Base-by-base conservation (phyloP, 2,113 vertebrate species). In the Pseudorhombus dupliciocellatus region DNA sequence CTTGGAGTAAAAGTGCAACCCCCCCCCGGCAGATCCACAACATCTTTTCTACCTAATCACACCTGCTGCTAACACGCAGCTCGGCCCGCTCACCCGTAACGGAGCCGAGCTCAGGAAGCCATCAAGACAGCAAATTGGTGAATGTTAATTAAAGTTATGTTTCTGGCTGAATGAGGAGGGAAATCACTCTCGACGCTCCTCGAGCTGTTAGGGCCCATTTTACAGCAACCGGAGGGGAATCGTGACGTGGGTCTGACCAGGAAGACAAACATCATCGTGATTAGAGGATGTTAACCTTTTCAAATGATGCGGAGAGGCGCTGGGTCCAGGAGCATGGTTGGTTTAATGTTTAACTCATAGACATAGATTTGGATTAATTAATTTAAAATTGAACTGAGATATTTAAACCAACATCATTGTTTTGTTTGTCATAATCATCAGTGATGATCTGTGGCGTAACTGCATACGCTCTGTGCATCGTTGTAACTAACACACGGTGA, bases 41-140 rank as follows among this genome's bases (percentile, higher is more conserved):
- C 83, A 81, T 68, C 84, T 88, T 90, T 87, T 80, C 86, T 83
- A 78, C 82, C 80, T 82, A 73, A 84, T 75, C 72, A 70, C 81
- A 87, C 75, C 79, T 81, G 85, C 81, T 70, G 56, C 62, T 51
- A 6, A 66, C 81, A 79, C 68, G 72, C 70, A 57, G 48, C 70
- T 30, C 11, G 28, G 54, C 64, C 54, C 40, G 54, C 80, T 89
- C 65, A 62, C 40, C 60, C 53, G 22, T 56, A 44, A 71, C 56
- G 67, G 51, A 66, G 60, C 48, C 20, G 26, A 72, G 59, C 54
- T 42, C 8, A 53, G 48, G 66, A 83, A 55, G 51, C 62, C 50
- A 44, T 79, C 18, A 28, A 57, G 46, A 48, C 34, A 56, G 34
- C 26, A 58, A 48, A 52, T 30, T 62, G 54, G 52, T 40, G 56